A percentile compares a stretch with the other conserved stretches of the same genome.
Evolutionary conservation across 1,140 invertebrate genomes (phyloP).

Genomic region (Drosophila auraria): DNA sequence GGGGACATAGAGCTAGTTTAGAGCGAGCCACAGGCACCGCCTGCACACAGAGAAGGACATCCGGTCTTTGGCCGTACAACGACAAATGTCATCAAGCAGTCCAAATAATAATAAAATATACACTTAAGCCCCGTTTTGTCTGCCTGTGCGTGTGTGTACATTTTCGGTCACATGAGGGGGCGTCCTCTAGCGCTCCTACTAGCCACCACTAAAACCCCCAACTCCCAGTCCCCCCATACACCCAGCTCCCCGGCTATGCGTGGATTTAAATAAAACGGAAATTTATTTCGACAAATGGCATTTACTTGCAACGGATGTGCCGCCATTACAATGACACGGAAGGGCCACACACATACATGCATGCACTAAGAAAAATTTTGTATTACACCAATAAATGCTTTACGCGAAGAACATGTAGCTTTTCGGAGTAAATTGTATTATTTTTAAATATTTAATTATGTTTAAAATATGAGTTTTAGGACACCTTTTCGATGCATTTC

Average conservation of each 20-base stretch:
- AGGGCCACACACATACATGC: slow-evolving; percentile 58
- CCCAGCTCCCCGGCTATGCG: slow-evolving; percentile 44
- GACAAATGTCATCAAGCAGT: slow-evolving; percentile 82
- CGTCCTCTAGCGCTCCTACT: not conserved
- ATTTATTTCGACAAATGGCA: slow-evolving; percentile 84
- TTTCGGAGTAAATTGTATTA: no score
- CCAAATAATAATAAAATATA: slow-evolving; percentile 84
- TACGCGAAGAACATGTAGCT: no score
- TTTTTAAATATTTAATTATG: not conserved
- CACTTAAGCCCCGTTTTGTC: slow-evolving; percentile 79
- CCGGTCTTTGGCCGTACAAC: slow-evolving; percentile 73
- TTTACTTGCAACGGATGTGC: slow-evolving; percentile 83
- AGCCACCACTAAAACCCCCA: slow-evolving; percentile 16
- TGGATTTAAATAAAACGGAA: slow-evolving; percentile 84
- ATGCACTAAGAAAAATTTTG: not conserved
- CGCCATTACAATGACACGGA: slow-evolving; percentile 80
- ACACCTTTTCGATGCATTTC: not conserved
- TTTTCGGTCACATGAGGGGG: slow-evolving; percentile 33
- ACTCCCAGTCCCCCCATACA: no score
- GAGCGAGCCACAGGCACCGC: slow-evolving; percentile 6
- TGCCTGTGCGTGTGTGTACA: slow-evolving; percentile 41
- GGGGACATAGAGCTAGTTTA: slow-evolving; percentile 16
- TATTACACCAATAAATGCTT: no score
- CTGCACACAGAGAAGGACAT: slow-evolving; percentile 57
- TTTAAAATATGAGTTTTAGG: no score